Evolutionary conservation across 1,140 invertebrate species (phyloP), one percentile per base, ranked within the genome.

Genomic region (Venturia canescens): DNA sequence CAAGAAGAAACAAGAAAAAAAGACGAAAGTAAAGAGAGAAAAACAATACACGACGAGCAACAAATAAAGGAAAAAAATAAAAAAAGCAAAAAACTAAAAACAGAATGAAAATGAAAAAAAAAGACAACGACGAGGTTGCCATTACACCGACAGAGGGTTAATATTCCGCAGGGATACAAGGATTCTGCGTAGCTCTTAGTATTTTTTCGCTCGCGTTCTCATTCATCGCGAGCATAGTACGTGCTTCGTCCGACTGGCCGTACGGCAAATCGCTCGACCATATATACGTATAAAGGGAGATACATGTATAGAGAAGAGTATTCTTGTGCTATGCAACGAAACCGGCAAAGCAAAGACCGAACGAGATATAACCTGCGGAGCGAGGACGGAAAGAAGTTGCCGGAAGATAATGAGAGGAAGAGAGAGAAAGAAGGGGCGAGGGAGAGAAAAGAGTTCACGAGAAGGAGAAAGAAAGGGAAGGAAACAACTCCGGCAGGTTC

Each of bases 401-500:
- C 63, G 69, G 57, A 67, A 9, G 66, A 63, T 63, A 63, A 53
- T 53, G 50, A 53, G 77, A 78, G 57, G 57, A n/a, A 74, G 34
- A 78, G 60, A 70, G 75, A 79, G 63, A 67, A 78, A 53, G 80
- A 74, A 67, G 67, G 21, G n/a, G n/a, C n/a, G n/a, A n/a, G n/a
- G n/a, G n/a, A n/a, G n/a, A n/a, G n/a, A n/a, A n/a, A n/a, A 4
- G 48, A 67, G 77, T 69, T 48, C 81, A 78, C 34, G 72, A 80
- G 77, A 78, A 57, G 57, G 26, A 74, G 34, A 78, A 70, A 70
- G 75, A 79, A 71, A 67, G 80, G 63, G 80, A 74, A 67, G 67
- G 21, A 53, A 80, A 69, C 83, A 85, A 84, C 80, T 80, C 83
- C 84, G 85, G 86, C 88, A 87, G 87, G 87, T 88, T 87, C 83